Percentiles rank a stretch among this genome's conserved stretches.
These are phyloP conservation scores for Latheticus oryzae DNA, from an alignment of 2,888 invertebrate species.

Conservation along the genomic window DNA sequence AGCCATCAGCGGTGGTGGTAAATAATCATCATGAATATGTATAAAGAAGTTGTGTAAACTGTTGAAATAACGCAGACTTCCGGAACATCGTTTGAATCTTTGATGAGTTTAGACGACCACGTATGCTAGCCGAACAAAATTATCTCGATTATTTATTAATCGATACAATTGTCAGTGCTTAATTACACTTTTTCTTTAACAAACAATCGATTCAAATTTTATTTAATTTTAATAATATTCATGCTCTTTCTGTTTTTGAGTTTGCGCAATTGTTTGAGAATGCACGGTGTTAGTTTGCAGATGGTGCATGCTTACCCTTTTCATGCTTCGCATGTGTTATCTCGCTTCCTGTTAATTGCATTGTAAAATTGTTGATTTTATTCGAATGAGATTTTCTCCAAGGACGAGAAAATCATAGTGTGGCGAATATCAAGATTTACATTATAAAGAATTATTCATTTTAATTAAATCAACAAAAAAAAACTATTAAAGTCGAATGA, in stretches of 20 bases:
- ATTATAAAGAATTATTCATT: neutral
- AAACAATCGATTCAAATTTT: slow-evolving; percentile 17
- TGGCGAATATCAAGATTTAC: neutral
- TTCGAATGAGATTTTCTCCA: slow-evolving; percentile 12
- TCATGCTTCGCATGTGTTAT: slow-evolving; percentile 22
- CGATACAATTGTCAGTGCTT: slow-evolving; percentile 11
- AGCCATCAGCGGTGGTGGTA: neutral
- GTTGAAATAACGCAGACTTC: slow-evolving; percentile 37
- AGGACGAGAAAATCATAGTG: slow-evolving; percentile 21
- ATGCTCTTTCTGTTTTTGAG: too few relatives aligned
- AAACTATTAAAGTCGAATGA: too few relatives aligned
- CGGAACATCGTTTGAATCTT: slow-evolving; percentile 39
- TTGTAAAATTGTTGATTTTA: slow-evolving; percentile 18
- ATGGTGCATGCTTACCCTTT: slow-evolving; percentile 17
- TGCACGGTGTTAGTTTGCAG: slow-evolving; percentile 11
- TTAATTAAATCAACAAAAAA: neutral
- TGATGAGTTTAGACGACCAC: slow-evolving; percentile 33
- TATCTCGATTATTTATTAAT: slow-evolving; percentile 22
- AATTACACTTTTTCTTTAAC: slow-evolving; percentile 15
- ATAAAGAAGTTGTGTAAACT: slow-evolving; percentile 34
- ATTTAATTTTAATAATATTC: neutral
- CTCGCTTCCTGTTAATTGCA: slow-evolving; percentile 26
- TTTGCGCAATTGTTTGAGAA: slow-evolving; percentile 1
- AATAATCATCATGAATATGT: slow-evolving; percentile 16
- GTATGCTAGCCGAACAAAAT: slow-evolving; percentile 10